A percentile compares a stretch with the other conserved stretches of the same genome.
Evolutionary conservation across 1,140 invertebrate genomes (phyloP).

Genomic region (Pinna nobilis): DNA sequence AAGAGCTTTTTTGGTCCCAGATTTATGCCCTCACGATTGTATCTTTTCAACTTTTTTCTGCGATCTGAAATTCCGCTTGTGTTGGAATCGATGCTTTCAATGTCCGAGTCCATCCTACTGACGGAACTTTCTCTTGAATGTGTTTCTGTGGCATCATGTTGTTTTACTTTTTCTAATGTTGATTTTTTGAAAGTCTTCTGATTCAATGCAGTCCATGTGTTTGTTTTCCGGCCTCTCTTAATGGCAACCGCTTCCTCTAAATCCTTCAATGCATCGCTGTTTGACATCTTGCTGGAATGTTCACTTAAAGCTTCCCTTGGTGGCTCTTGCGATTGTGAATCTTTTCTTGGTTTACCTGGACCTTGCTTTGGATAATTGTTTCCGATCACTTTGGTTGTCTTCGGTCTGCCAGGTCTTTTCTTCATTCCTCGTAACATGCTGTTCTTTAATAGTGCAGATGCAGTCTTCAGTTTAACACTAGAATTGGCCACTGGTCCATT

Average conservation of each 20-base stretch:
- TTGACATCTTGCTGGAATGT: not conserved
- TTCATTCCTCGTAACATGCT: not conserved
- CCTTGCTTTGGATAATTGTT: not conserved
- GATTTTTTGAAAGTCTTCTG: conserved; percentile 11
- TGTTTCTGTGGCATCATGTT: conserved; percentile 1
- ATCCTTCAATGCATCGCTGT: not conserved
- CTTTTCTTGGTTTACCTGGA: not conserved
- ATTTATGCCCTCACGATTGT: conserved; percentile 24
- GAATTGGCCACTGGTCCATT: not conserved
- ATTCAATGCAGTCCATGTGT: conserved; percentile 11
- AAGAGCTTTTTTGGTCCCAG: conserved; percentile 40
- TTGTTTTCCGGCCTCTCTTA: conserved; percentile 20
- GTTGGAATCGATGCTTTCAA: conserved; percentile 41
- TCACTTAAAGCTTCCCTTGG: not conserved
- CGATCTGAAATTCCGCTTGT: conserved; percentile 18
- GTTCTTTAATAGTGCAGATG: too few species aligned
- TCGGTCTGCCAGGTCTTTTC: not conserved
- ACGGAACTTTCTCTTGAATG: conserved; percentile 15
- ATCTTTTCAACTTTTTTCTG: conserved; percentile 35
- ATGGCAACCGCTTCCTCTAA: conserved; percentile 8
- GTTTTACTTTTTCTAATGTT: not conserved
- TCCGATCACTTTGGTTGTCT: not conserved
- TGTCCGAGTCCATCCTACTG: conserved; percentile 34
- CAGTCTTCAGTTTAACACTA: not conserved
- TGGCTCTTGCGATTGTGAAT: not conserved